Evolutionary conservation across 2,113 vertebrate genomes (phyloP).

Genomic region (Platycercus adscitus): DNA sequence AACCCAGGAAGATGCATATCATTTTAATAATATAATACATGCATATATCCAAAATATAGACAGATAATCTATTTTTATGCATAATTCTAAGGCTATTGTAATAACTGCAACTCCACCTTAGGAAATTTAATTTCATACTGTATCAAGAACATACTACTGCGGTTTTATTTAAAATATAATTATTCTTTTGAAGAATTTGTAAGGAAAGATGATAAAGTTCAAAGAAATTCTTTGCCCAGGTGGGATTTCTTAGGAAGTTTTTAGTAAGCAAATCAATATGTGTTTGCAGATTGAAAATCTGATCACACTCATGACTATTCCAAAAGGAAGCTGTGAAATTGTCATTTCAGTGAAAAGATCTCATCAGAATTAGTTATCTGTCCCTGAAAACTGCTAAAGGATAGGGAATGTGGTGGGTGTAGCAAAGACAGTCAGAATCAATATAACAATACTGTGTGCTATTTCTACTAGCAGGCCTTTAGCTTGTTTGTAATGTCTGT

Average conservation of each 20-base stretch:
- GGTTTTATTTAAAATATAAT: not conserved
- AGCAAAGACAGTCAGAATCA: not conserved
- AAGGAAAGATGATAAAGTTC: not conserved
- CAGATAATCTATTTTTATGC: slow-evolving; percentile 4
- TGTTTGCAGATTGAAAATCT: slow-evolving; percentile 27
- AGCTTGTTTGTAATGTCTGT: not conserved
- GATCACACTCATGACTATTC: not conserved
- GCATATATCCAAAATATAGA: not conserved
- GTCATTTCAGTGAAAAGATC: not conserved
- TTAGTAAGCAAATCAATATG: slow-evolving; percentile 35
- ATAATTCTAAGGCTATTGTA: not conserved
- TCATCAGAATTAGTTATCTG: slow-evolving; percentile 3
- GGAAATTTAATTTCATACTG: slow-evolving; percentile 10
- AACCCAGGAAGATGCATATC: not conserved
- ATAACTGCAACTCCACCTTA: not conserved
- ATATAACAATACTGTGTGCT: not conserved
- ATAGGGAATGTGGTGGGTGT: not conserved
- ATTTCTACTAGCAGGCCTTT: not conserved
- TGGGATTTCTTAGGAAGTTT: slow-evolving; percentile 38
- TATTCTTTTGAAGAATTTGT: not conserved
- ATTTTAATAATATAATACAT: not conserved
- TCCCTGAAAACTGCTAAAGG: not conserved
- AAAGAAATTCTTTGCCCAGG: not conserved
- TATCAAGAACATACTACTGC: not conserved
- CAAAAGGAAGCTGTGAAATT: not conserved